Percentiles rank a stretch among this genome's conserved stretches.
These are phyloP conservation scores for Enteromius mattozi DNA, from an alignment of 2,797 vertebrate genomes.

Conservation along the genomic window DNA sequence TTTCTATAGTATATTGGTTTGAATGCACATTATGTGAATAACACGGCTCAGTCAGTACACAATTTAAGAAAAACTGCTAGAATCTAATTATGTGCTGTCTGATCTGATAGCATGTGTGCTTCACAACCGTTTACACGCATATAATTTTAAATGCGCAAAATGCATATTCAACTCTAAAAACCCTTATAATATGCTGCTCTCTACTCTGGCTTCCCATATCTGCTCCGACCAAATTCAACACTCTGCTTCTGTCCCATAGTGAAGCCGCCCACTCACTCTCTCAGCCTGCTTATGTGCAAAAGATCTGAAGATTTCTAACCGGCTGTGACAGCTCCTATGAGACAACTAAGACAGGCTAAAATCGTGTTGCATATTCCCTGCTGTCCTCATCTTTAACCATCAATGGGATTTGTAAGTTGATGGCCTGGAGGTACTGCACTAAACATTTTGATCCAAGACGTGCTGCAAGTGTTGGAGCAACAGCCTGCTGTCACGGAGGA, in stretches of 20 bases:
- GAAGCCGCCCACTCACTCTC: constrained; percentile 14
- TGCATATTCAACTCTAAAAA: background rate
- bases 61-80: background rate
- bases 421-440: constrained; percentile 13
- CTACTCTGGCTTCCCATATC: background rate
- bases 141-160: background rate
- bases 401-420: constrained; percentile 14
- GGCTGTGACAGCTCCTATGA: background rate
- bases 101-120: background rate
- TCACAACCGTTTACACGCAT: background rate
- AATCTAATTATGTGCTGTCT: background rate
- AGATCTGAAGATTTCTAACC: constrained; percentile 37
- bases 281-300: constrained; percentile 21
- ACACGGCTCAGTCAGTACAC: background rate
- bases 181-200: background rate
- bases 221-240: background rate
- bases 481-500: background rate
- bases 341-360: constrained; percentile 15
- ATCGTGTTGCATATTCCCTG: constrained; percentile 11
- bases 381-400: constrained; percentile 19
- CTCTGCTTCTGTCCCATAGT: constrained; percentile 6
- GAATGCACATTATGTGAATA: background rate
- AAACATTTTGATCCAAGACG: constrained; percentile 23
- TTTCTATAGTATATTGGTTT: background rate
- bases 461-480: background rate